Conservation (phyloP, 2,888 invertebrate species). For the Yponomeuta plumbellus region DNA sequence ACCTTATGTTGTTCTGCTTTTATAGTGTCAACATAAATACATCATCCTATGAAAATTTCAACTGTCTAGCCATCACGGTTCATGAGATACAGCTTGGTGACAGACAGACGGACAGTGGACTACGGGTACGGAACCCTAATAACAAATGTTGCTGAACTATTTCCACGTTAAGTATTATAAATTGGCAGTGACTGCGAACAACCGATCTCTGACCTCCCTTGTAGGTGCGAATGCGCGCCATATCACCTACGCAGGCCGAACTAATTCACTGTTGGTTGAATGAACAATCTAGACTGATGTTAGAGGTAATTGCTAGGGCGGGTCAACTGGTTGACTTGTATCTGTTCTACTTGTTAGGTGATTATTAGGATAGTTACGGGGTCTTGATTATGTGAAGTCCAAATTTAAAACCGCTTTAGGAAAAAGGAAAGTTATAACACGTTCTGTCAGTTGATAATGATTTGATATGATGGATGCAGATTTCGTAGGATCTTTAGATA, state of each 20-base stretch:
- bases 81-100: too few relatives aligned
- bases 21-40: too few relatives aligned
- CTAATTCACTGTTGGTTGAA: not conserved
- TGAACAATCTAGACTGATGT: slow-evolving; percentile 4
- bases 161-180: slow-evolving; percentile 29
- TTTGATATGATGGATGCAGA: too few relatives aligned
- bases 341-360: not conserved
- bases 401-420: not conserved
- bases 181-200: slow-evolving; percentile 54
- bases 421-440: too few relatives aligned
- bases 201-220: slow-evolving; percentile 64
- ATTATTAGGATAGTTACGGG: not conserved
- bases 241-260: slow-evolving; percentile 44
- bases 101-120: too few relatives aligned
- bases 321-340: slow-evolving; percentile 5
- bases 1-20: too few relatives aligned
- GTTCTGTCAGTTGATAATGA: too few relatives aligned
- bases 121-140: too few relatives aligned
- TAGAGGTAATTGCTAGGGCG: not conserved
- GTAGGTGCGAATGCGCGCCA: slow-evolving; percentile 35
- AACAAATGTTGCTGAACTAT: too few relatives aligned
- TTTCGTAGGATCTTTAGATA: too few relatives aligned
- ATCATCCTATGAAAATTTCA: too few relatives aligned
- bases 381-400: not conserved
- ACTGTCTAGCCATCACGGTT: too few relatives aligned